Base-by-base conservation (phyloP, 2,113 vertebrate genomes). In the Desmodus rotundus region DNA sequence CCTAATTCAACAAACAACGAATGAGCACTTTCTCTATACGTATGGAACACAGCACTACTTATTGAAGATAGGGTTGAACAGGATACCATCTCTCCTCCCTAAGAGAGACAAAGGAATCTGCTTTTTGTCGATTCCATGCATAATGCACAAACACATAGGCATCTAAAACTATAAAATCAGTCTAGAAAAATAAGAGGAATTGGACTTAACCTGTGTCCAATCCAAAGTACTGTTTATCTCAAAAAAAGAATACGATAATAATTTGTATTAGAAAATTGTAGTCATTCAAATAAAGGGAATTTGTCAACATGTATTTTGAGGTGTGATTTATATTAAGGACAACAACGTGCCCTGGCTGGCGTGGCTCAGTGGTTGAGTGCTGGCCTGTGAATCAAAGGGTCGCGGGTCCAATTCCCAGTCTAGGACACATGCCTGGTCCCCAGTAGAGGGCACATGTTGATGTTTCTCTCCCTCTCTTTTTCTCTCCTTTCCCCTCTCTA, bases 271-370 rank as follows among this genome's bases (percentile, higher is more conserved):
- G 76, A 54, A 87, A 95, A 93, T 38, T 86, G 43, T 11, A 94
- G 17, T 45, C 31, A 96, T 81, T 95, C 17, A 97, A 87, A 58
- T 74, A 76, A 94, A 95, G 84, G 33, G 10, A 72, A 92, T 86
- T 94, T 90, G 45, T 96, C 67, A 88, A 95, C 54, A 90, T 85
- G 76, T 81, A 94, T 85, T 94, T 86, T 93, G 74, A 94, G 63
- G 70, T 73, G 68, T 85, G 61, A 89, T 89, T 94, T 95, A 84
- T 26, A 87, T 45, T 26, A 73, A 91, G 72, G 80, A 26, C 58
- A 94, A 76, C 14, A 67, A 67, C 1, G 8, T 24, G 56, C 56
- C 56, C 56, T 58, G 56, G 56, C 20, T 58, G 56, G 56, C 3
- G 22, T 58, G 56, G 3, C 56, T 24, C 20, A 58, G 56, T 58